Conservation (phyloP, 1,140 invertebrate species). For the Proctacanthus coquilletti region DNA sequence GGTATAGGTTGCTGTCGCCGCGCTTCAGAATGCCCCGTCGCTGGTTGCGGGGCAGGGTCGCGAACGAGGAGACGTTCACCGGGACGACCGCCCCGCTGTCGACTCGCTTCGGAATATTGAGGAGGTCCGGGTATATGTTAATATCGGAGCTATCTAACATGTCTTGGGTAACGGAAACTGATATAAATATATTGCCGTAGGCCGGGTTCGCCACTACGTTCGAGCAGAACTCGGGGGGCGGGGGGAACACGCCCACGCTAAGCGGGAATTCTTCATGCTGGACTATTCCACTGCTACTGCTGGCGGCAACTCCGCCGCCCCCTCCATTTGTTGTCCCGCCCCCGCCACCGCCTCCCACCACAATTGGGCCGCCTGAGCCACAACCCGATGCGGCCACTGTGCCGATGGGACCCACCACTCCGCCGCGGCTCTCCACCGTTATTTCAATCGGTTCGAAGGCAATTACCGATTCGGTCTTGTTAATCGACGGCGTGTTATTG, state of each 20-base stretch:
- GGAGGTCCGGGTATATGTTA: constrained; percentile 57
- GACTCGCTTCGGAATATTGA: constrained; percentile 47
- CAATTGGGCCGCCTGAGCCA: too few species aligned
- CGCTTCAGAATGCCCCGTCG: constrained; percentile 24
- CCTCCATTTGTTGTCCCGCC: neutral
- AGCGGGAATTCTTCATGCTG: constrained; percentile 25
- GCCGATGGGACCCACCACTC: constrained; percentile 9
- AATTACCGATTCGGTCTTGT: constrained; percentile 27
- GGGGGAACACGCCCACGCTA: constrained; percentile 39
- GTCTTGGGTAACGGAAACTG: constrained; percentile 54
- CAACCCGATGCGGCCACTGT: constrained; percentile 13
- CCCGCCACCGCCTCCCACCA: neutral
- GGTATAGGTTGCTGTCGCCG: constrained; percentile 21
- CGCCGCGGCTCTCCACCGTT: constrained; percentile 48
- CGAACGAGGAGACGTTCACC: constrained; percentile 37
- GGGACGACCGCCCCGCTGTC: constrained; percentile 13
- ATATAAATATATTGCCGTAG: constrained; percentile 59
- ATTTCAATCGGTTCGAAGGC: constrained; percentile 52
- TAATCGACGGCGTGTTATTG: constrained; percentile 30
- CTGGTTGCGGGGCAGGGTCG: constrained; percentile 40
- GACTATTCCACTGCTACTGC: constrained; percentile 11
- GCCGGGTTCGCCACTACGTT: constrained; percentile 36
- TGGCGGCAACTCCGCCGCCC: constrained; percentile 15
- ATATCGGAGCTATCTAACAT: constrained; percentile 35
- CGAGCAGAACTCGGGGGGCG: constrained; percentile 46